Evolutionary conservation across 2,797 vertebrate species (phyloP), one percentile per base, ranked within the genome.

Genomic region (Artibeus jamaicensis): DNA sequence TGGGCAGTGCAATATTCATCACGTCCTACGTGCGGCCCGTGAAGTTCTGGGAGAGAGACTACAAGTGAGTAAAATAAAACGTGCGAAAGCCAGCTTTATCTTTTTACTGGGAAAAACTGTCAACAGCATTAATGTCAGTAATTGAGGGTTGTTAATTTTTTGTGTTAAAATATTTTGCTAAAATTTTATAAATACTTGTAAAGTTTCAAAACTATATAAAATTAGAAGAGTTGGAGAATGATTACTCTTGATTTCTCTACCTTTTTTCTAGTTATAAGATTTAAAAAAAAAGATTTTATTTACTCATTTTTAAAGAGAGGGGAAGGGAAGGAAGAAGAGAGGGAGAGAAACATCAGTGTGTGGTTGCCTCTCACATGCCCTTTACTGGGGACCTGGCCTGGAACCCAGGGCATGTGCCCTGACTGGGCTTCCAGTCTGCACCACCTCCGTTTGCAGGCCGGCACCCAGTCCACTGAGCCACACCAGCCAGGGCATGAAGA

Each of bases 41-140:
- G 97, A 99, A 99, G 97, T 99, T 99, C 98, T 99, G 99, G 99
- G 99, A 99, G 97, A 99, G 99, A 98, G 99, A 99, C 97, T 99
- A 99, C 98, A 99, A 99, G 99, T 99, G 98, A 89, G 99, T 98
- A 91, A 93, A 96, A 81, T 39, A 67, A 91, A 87, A 57, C 24
- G 29, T 82, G 77, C 21, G 93, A 59, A 93, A 93, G 16, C 32
- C n/a, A 73, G 1, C 78, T 76, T 87, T 32, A 68, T 55, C 44
- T 57, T 84, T 87, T 89, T 91, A 44, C 39, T 71, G 59, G 48
- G 46, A 16, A 89, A 70, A 71, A 32, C 50, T 86, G 0, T 65
- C 53, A 9, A 37, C 9, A 79, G 26, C 46, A 48, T 70, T 78
- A 34, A 81, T 84, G 26, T 16, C 91, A 34, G 5, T 83, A 59